A percentile compares a stretch with the other conserved stretches of the same genome.
Conservation (phyloP, 2,888 invertebrate genomes). For the Agonopterix subpropinquella region DNA sequence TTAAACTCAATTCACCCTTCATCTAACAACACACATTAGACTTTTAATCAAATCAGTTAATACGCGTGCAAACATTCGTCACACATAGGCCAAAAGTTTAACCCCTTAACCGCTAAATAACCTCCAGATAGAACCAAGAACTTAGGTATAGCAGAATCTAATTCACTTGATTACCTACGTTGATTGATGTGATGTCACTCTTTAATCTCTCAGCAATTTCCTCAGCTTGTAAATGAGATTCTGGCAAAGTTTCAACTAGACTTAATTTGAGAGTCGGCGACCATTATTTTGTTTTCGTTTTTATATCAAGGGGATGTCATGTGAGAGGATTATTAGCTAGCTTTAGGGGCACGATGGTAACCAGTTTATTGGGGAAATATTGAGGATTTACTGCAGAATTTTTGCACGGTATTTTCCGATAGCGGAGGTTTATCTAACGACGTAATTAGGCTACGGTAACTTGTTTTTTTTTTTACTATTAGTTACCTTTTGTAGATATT, state of each 20-base stretch:
- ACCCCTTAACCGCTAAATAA: not conserved
- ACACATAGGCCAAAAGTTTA: not conserved
- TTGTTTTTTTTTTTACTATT: too few relatives aligned
- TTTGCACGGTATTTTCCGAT: too few relatives aligned
- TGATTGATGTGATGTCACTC: constrained; percentile 33
- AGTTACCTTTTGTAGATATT: too few relatives aligned
- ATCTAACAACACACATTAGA: too few relatives aligned
- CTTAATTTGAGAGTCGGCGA: constrained; percentile 7
- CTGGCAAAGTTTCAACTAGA: constrained; percentile 6
- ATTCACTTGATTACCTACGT: constrained; percentile 20
- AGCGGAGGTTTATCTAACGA: too few relatives aligned
- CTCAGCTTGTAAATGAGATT: constrained; percentile 9
- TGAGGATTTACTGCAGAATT: too few relatives aligned
- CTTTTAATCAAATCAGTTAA: not conserved
- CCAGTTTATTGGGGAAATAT: too few relatives aligned
- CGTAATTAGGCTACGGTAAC: too few relatives aligned
- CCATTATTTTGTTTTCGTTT: not conserved
- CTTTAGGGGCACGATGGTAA: too few relatives aligned
- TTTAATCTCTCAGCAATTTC: constrained; percentile 16
- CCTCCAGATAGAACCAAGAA: not conserved
- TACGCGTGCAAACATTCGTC: not conserved
- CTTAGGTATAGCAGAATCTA: constrained; percentile 14
- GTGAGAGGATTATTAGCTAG: too few relatives aligned
- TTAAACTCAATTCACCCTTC: too few relatives aligned
- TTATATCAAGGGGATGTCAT: too few relatives aligned